These are phyloP conservation scores for Lasius platythorax DNA, from an alignment of 2,888 invertebrate genomes.

Conservation along the genomic window DNA sequence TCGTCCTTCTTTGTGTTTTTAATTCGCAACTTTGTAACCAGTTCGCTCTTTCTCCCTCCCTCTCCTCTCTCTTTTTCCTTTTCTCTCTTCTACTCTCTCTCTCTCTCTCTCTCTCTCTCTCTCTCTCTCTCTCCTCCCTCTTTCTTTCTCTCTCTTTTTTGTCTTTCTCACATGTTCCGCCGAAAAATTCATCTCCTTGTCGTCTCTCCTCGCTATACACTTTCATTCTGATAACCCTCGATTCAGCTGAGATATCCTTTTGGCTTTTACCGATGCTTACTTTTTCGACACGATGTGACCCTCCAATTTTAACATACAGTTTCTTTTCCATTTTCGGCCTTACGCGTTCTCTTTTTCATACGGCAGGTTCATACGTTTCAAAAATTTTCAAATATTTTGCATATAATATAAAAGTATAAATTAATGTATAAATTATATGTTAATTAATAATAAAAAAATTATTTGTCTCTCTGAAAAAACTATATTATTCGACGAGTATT, in stretches of 20 bases:
- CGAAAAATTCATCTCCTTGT: slow-evolving; percentile 48
- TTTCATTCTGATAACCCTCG: slow-evolving; percentile 53
- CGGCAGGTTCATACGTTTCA: background rate
- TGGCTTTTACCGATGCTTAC: slow-evolving; percentile 74
- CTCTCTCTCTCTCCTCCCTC: slow-evolving; percentile 29
- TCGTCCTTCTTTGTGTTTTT: slow-evolving; percentile 83
- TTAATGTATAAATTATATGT: background rate
- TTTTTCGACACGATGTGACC: slow-evolving; percentile 61
- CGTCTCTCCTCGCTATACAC: slow-evolving; percentile 43
- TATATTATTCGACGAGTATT: slow-evolving; percentile 9
- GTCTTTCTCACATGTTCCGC: slow-evolving; percentile 28
- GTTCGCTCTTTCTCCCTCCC: slow-evolving; percentile 54
- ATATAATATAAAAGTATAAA: background rate
- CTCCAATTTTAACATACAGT: slow-evolving; percentile 46
- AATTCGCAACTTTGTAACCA: slow-evolving; percentile 83
- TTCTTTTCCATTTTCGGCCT: slow-evolving; percentile 56
- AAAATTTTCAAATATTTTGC: background rate
- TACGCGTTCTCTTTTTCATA: background rate
- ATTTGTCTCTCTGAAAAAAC: background rate
- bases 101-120: slow-evolving; percentile 49
- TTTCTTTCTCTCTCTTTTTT: slow-evolving; percentile 52
- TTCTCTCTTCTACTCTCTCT: slow-evolving; percentile 18
- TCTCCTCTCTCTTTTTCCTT: slow-evolving; percentile 3
- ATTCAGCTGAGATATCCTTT: slow-evolving; percentile 57
- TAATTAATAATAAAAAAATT: background rate